A percentile compares a stretch with the other conserved stretches of the same genome.
phyloP scores from a whole-genome alignment of 2,113 vertebrate genomes.

The Rhea pennata region DNA sequence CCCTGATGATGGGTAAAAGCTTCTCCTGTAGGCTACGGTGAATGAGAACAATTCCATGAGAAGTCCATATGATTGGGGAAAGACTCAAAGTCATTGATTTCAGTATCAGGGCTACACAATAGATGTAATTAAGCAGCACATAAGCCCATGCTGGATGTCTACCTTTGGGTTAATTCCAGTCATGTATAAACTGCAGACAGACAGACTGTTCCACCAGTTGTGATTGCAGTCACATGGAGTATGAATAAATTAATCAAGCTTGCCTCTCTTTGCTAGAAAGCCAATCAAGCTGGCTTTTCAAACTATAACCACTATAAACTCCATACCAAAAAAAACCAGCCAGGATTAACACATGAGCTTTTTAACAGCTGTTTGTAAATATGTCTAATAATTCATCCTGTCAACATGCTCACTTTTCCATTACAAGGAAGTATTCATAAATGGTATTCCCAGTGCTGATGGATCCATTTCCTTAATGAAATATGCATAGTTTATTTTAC shows the following conservation, averaged over 20 bases:
- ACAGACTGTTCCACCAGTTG: neutral
- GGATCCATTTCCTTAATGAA: slow-evolving; percentile 77
- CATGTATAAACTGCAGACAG: neutral
- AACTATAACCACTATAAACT: neutral
- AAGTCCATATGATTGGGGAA: neutral
- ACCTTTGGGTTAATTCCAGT: neutral
- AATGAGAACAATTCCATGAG: neutral
- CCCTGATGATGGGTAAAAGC: neutral
- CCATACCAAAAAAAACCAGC: neutral
- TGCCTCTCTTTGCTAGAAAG: neutral
- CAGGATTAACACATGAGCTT: neutral
- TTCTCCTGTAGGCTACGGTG: rapidly evolving
- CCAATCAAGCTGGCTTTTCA: slow-evolving; percentile 21
- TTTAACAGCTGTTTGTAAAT: slow-evolving; percentile 72
- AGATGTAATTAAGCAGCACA: neutral
- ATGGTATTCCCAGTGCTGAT: slow-evolving; percentile 47
- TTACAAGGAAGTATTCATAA: slow-evolving; percentile 45
- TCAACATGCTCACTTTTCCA: slow-evolving; percentile 34
- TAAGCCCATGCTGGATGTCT: neutral
- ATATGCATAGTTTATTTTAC: slow-evolving; percentile 71
- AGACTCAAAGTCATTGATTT: neutral
- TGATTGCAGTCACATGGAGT: neutral
- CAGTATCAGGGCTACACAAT: neutral
- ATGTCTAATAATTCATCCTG: slow-evolving; percentile 62
- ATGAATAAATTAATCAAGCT: slow-evolving; percentile 28